Evolutionary conservation across 2,113 vertebrate species (phyloP), one percentile per base, ranked within the genome.

Genomic region (Bubo scandiacus): DNA sequence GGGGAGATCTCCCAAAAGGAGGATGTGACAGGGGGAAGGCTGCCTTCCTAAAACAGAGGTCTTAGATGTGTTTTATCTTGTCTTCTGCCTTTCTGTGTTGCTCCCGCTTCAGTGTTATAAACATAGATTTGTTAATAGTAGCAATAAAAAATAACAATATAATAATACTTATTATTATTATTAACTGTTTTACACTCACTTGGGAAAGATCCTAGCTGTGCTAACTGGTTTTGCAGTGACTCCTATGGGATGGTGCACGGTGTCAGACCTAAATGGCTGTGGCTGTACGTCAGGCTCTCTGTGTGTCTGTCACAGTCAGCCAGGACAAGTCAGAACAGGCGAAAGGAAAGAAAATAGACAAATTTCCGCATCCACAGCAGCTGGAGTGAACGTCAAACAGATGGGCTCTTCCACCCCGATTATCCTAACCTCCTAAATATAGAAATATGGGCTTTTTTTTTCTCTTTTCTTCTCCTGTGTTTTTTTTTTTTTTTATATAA

Each of bases 371-470:
- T 98, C 96, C 93, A 96, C 88, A 98, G 98, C 98, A 98, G 98
- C 98, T 98, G 98, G 98, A 98, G 98, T 93, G 97, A 98, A 97
- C 75, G 18, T 97, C 97, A 98, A 97, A 97, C 98, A 98, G 98
- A 98, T 98, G 98, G 98, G 98, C 98, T 98, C 98, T 98, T 98
- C 98, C 98, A 98, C 98, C 98, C 98, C 67, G 98, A 98, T 98
- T 98, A 98, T 98, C 98, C 93, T 94, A 97, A 97, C 97, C 96
- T 96, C 97, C 98, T 98, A 98, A 98, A 98, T 98, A 98, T 98
- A 98, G 98, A 98, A 98, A 97, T 98, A 97, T 59, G 88, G 91
- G 95, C 90, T 86, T 91, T 97, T 92, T 94, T 71, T 74, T 52
- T 8, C 1, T 0, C 0, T 9, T 13, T 30, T 40, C 73, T 65